A percentile compares a stretch with the other conserved stretches of the same genome.
Conservation (phyloP, 2,797 vertebrate genomes). For the Threskiornis aethiopicus region DNA sequence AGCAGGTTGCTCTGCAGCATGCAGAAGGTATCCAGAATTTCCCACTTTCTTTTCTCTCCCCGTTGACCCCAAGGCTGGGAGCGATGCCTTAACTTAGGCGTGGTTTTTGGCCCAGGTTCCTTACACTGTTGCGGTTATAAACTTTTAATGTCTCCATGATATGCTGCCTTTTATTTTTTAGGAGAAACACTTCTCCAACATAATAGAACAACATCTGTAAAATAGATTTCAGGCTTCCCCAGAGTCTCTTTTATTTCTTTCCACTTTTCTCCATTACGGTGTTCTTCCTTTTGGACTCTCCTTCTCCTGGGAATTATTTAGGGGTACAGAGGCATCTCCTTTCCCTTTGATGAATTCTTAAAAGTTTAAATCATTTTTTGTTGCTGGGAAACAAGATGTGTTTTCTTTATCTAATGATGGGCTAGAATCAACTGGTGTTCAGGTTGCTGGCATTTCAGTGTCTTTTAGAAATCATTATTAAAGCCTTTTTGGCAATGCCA, state of each 20-base stretch:
- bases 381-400: background rate
- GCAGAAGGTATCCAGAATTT: background rate
- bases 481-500: background rate
- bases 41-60: background rate
- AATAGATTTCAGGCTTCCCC: background rate
- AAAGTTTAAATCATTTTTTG: background rate
- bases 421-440: background rate
- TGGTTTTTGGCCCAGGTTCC: background rate
- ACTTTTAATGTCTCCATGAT: background rate
- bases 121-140: background rate
- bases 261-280: background rate
- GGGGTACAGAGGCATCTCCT: background rate
- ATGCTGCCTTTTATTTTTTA: background rate
- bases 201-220: background rate
- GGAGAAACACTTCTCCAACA: background rate
- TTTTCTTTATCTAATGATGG: background rate
- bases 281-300: background rate
- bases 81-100: fast-evolving
- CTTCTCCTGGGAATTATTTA: background rate
- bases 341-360: background rate
- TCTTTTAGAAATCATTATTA: background rate
- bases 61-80: background rate
- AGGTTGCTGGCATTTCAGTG: background rate
- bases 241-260: background rate
- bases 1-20: background rate